phyloP scores from a whole-genome alignment of 2,888 invertebrate species.

The Trissonchulus latispiculum region DNA sequence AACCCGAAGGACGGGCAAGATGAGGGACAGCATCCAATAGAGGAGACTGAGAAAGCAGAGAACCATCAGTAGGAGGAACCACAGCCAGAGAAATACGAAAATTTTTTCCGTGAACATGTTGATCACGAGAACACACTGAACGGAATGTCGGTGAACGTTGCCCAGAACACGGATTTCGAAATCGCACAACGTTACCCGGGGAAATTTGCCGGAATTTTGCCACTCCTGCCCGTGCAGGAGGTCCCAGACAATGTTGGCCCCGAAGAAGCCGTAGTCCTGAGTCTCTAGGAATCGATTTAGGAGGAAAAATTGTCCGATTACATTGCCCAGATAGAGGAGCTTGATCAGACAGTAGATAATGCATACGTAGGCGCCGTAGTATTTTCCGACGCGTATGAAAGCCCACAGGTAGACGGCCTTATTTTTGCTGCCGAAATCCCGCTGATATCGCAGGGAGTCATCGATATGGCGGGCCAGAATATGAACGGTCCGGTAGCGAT shows the following conservation, averaged over 20 bases:
- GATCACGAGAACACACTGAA: slow-evolving; percentile 40
- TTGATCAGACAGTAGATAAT: slow-evolving; percentile 47
- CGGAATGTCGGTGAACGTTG: slow-evolving; percentile 40
- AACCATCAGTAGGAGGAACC: slow-evolving; percentile 40
- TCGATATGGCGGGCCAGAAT: slow-evolving; percentile 50
- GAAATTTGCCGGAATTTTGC: slow-evolving; percentile 44
- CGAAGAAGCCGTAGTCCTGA: slow-evolving; percentile 43
- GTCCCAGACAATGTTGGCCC: slow-evolving; percentile 48
- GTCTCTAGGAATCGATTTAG: slow-evolving; percentile 49
- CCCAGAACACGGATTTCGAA: slow-evolving; percentile 44
- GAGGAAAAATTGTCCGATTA: slow-evolving; percentile 48
- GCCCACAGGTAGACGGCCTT: slow-evolving; percentile 35
- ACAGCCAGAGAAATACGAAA: slow-evolving; percentile 43
- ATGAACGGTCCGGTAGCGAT: slow-evolving; percentile 48
- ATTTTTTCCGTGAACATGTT: slow-evolving; percentile 44
- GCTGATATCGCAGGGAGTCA: slow-evolving; percentile 46
- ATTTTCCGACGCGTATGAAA: slow-evolving; percentile 39
- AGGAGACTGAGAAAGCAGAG: slow-evolving; percentile 37
- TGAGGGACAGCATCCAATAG: slow-evolving; percentile 39
- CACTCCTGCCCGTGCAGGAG: slow-evolving; percentile 43
- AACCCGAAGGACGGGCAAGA: slow-evolving; percentile 28
- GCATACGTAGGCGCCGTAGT: slow-evolving; percentile 49
- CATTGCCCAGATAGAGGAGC: slow-evolving; percentile 46
- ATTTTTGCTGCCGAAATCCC: slow-evolving; percentile 36
- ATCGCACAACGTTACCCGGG: slow-evolving; percentile 45